Conservation (phyloP, 2,888 invertebrate species). For the Carabus problematicus region DNA sequence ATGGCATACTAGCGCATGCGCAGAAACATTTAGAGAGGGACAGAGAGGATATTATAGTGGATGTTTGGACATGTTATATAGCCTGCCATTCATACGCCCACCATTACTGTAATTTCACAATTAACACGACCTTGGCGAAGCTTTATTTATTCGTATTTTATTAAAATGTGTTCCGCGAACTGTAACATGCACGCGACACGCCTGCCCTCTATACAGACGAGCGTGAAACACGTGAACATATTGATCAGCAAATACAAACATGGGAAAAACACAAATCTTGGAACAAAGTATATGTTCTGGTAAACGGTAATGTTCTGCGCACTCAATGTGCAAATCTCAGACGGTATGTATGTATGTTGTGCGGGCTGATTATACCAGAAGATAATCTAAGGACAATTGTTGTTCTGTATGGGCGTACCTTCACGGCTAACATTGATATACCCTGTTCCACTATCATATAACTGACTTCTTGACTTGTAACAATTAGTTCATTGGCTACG, state of each 20-base stretch:
- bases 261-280: too few species aligned
- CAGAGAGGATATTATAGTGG: neutral
- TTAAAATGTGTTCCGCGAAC: constrained; percentile 9
- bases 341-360: neutral
- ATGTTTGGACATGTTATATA: neutral
- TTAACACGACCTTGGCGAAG: constrained; percentile 4
- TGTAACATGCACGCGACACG: neutral
- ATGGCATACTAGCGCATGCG: too few species aligned
- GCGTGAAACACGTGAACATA: constrained; percentile 1
- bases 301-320: too few species aligned
- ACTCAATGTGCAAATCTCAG: neutral
- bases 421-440: constrained; percentile 16
- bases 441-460: constrained; percentile 10
- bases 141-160: constrained; percentile 10
- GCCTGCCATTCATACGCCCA: neutral
- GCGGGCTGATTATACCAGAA: constrained; percentile 20
- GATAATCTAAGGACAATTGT: constrained; percentile 32
- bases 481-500: too few species aligned
- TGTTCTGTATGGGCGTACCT: constrained; percentile 21
- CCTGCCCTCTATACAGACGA: constrained; percentile 9
- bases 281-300: too few species aligned
- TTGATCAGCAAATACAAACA: too few species aligned
- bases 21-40: neutral
- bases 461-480: constrained; percentile 21
- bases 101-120: constrained; percentile 14